A percentile compares a stretch with the other conserved stretches of the same genome.
phyloP scores from a whole-genome alignment of 2,797 vertebrate species.

The Geotrypetes seraphini region DNA sequence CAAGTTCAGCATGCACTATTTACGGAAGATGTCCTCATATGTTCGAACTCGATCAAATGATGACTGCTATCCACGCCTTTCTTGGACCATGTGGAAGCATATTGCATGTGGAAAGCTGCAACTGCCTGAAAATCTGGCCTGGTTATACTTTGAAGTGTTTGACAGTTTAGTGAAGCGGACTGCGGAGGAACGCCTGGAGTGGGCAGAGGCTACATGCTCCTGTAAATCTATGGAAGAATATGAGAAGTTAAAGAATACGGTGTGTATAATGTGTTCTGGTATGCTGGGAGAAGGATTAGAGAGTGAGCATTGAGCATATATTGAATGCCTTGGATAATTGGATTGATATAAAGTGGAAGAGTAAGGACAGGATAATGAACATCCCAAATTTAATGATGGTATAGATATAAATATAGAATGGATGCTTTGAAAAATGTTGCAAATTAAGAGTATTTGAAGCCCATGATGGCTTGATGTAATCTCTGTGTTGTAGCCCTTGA shows the following conservation, averaged over 20 bases:
- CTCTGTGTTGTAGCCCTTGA: too few relatives aligned
- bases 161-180: slow-evolving; percentile 57
- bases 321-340: too few relatives aligned
- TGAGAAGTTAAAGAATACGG: slow-evolving; percentile 76
- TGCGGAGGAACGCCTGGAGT: slow-evolving; percentile 61
- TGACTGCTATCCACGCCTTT: slow-evolving; percentile 71
- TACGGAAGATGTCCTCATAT: slow-evolving; percentile 81
- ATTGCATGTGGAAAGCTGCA: slow-evolving; percentile 93
- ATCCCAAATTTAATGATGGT: too few relatives aligned
- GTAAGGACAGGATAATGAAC: too few relatives aligned
- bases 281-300: too few relatives aligned
- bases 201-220: slow-evolving; percentile 78
- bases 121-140: slow-evolving; percentile 73
- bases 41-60: slow-evolving; percentile 60
- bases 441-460: too few relatives aligned
- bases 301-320: too few relatives aligned
- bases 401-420: too few relatives aligned
- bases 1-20: slow-evolving; percentile 80
- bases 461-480: too few relatives aligned
- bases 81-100: slow-evolving; percentile 82
- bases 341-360: too few relatives aligned
- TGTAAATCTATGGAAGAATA: slow-evolving; percentile 67
- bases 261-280: too few relatives aligned
- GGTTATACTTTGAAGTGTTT: slow-evolving; percentile 92
- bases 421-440: too few relatives aligned